Conservation (phyloP, 2,113 vertebrate genomes). For the Pseudopodoces humilis region DNA sequence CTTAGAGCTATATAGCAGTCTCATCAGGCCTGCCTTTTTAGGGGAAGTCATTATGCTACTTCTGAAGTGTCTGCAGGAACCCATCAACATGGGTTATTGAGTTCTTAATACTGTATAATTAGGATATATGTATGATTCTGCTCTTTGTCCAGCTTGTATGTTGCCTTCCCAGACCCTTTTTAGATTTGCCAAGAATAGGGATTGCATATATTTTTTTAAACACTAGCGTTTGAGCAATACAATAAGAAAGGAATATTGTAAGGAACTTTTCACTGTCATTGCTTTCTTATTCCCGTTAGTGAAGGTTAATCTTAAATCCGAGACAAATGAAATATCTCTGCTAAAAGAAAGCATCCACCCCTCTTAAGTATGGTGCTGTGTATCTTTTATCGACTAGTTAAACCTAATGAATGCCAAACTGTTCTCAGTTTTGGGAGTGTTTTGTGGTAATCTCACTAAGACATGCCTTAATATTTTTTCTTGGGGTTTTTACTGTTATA, state of each 20-base stretch:
- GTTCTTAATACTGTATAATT: not conserved
- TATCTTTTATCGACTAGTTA: not conserved
- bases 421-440: not conserved
- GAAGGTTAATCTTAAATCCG: not conserved
- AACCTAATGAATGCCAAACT: not conserved
- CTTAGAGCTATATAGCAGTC: not conserved
- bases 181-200: not conserved
- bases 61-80: not conserved
- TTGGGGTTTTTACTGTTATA: not conserved
- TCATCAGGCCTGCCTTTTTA: conserved; percentile 1
- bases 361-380: not conserved
- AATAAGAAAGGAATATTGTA: not conserved
- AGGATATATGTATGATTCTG: not conserved
- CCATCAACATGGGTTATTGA: not conserved
- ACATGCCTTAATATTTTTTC: not conserved
- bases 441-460: not conserved
- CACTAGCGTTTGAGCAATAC: not conserved
- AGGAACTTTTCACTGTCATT: not conserved
- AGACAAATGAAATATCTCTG: not conserved
- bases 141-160: not conserved
- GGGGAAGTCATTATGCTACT: not conserved
- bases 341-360: not conserved
- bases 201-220: not conserved
- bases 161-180: not conserved
- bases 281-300: not conserved